Conservation (phyloP, 1,140 invertebrate genomes). For the Drosophila melanica region DNA sequence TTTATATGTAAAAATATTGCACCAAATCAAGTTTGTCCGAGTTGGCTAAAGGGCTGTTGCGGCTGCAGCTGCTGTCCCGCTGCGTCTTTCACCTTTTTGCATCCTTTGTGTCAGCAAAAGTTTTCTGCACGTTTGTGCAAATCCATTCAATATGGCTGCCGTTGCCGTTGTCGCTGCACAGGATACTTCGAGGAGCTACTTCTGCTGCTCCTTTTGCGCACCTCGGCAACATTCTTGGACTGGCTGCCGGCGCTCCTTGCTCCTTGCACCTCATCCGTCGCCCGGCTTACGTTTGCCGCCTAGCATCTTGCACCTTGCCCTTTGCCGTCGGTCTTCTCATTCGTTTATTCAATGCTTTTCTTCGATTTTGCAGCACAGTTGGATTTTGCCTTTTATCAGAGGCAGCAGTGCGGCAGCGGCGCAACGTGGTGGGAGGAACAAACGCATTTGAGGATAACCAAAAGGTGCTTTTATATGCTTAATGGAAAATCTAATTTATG, state of each 20-base stretch:
- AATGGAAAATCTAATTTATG: slow-evolving; percentile 83
- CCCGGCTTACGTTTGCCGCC: slow-evolving; percentile 27
- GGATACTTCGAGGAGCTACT: slow-evolving; percentile 26
- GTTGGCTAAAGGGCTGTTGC: slow-evolving; percentile 39
- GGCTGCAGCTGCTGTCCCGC: slow-evolving; percentile 36
- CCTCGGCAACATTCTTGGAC: slow-evolving; percentile 74
- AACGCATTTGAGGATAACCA: slow-evolving; percentile 83
- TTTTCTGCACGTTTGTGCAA: slow-evolving; percentile 81
- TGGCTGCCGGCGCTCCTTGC: slow-evolving; percentile 19
- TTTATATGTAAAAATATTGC: slow-evolving; percentile 69
- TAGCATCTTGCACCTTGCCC: slow-evolving; percentile 13
- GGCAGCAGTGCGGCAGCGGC: background rate
- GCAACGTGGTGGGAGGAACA: background rate
- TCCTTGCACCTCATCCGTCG: background rate
- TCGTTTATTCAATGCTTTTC: slow-evolving; percentile 80
- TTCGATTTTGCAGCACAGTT: slow-evolving; percentile 80
- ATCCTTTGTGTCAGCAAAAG: slow-evolving; percentile 82
- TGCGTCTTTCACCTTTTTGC: slow-evolving; percentile 75
- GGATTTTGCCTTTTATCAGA: slow-evolving; percentile 73
- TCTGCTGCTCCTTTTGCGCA: slow-evolving; percentile 36
- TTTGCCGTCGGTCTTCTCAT: slow-evolving; percentile 42
- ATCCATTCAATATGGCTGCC: slow-evolving; percentile 81
- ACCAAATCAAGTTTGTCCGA: slow-evolving; percentile 69
- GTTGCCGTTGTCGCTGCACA: slow-evolving; percentile 55
- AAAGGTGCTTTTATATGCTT: slow-evolving; percentile 83